Evolutionary conservation across 2,888 invertebrate species (phyloP), one percentile per base, ranked within the genome.

Genomic region (Drosophila tanythrix): DNA sequence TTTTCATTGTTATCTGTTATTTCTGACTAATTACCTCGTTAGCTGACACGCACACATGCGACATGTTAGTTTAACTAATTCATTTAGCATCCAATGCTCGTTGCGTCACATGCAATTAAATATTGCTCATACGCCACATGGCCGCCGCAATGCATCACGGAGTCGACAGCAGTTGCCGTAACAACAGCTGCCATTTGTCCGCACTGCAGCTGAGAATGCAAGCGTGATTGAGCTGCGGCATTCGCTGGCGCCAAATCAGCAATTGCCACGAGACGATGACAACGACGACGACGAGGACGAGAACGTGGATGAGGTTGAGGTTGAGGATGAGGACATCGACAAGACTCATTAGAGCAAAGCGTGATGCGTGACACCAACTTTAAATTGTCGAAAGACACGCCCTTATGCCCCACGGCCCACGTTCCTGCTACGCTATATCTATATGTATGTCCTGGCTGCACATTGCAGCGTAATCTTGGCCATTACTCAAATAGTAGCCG

Each of bases 361-460:
- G 80, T 87, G 84, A 87, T 85, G 87, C 87, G 84, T 87, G 84
- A 87, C 87, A 80, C 82, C 84, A 84, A 80, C 80, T 77, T 82
- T 82, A 84, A 86, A 84, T 80, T 83, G 80, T 82, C 76, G 66
- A 80, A 80, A 74, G 82, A 72, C 70, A 76, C 80, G 67, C 66
- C 79, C 66, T 35, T 56, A 2, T 31, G 48, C n/a, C 46, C 21
- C 7, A 46, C 13, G 21, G 15, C 46, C 25, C 15, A 46, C 25
- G 46, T 15, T 4, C 15, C 25, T 11, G 27, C 25, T 33, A n/a
- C 40, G 40, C 25, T 35, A n/a, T 10, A 53, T 35, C 48, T 55
- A n/a, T 73, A 63, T 80, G 66, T 61, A 64, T 77, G 72, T 75
- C 18, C 59, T 43, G 69, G 50, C 51, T 70, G 69, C 72, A 76